Base-by-base conservation (phyloP, 2,888 invertebrate genomes). In the Willowsia nigromaculata region DNA sequence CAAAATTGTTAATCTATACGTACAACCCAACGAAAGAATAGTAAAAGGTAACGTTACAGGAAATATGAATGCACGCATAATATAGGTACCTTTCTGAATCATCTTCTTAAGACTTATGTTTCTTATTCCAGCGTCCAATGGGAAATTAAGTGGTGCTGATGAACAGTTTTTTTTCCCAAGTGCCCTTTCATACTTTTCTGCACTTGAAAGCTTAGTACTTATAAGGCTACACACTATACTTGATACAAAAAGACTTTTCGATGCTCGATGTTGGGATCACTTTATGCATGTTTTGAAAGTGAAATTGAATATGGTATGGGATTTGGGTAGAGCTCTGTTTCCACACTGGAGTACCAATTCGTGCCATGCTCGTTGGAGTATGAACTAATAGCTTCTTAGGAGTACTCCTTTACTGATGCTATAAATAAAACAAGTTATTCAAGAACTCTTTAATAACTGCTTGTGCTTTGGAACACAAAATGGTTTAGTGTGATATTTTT, bases 141-240 rank as follows among this genome's bases (percentile, higher is more conserved):
- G 76, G 85, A 85, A 85, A 85, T 85, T 85, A 85, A 85, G 47
- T 59, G 40, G 59, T 59, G 76, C 59, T 85, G 85, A 85, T 85
- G 74, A 85, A 59, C 74, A 76, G 22, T 27, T 27, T n/a, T n/a
- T 56, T 33, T 59, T 47, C 40, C 85, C 22, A 15, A 43, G 74
- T 30, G 56, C 18, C n/a, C 43, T 76, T 56, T 71, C 71, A 53
- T 71, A 50, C 37, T 47, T 9, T 81, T 1, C 18, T 50, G 13
- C 7, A 1, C 33, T 22, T 71, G 68, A 40, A 43, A 43, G 33
- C n/a, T 13, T 74, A 25, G 1, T 22, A 11, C 11, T 18, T 22
- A 18, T 15, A 68, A 40, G 40, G 65, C 27, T 59, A 56, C 4
- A n/a, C n/a, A n/a, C 3, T 18, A 3, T 56, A 22, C 56, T 22